Evolutionary conservation across 2,888 invertebrate genomes (phyloP), one percentile per base, ranked within the genome.

Genomic region (Zygaena filipendulae): DNA sequence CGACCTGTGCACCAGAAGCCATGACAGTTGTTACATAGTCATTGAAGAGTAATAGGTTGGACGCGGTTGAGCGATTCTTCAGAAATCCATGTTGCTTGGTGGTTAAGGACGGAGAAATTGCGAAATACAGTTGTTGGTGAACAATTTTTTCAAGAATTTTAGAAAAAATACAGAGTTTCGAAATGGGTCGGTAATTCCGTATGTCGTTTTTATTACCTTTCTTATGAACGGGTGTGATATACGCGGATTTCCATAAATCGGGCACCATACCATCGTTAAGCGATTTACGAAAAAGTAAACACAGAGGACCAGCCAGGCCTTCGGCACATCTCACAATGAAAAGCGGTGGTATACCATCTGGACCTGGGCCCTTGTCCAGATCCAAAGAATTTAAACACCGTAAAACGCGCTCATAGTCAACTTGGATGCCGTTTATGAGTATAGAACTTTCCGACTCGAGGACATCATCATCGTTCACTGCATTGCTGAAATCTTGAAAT

Each of bases 21-120:
- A n/a, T n/a, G n/a, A n/a, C n/a, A n/a, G n/a, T n/a, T n/a, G n/a
- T n/a, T n/a, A 26, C 12, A n/a, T 23, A 28, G 0, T 39, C 39
- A 5, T 11, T 13, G 3, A 29, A 28, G 3, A 27, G 5, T 2
- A 35, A 18, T 14, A 31, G 21, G 13, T 34, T 38, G 19, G 38
- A 32, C 27, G 39, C 41, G 21, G 45, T 45, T 16, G 42, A 47
- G 21, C 42, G 38, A 2, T 20, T 14, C 19, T 12, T 29, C 16
- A 16, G 18, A 16, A 4, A 23, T 29, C 19, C 27, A 27, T 16
- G 31, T 27, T 12, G 16, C 23, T 18, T 28, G 28, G 28, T 32
- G 28, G 32, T n/a, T n/a, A n/a, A n/a, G n/a, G n/a, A n/a, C n/a
- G n/a, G n/a, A n/a, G n/a, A n/a, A n/a, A n/a, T n/a, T n/a, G n/a